Evolutionary conservation across 2,113 vertebrate genomes (phyloP), one percentile per base, ranked within the genome.

Genomic region (Chauna torquata): DNA sequence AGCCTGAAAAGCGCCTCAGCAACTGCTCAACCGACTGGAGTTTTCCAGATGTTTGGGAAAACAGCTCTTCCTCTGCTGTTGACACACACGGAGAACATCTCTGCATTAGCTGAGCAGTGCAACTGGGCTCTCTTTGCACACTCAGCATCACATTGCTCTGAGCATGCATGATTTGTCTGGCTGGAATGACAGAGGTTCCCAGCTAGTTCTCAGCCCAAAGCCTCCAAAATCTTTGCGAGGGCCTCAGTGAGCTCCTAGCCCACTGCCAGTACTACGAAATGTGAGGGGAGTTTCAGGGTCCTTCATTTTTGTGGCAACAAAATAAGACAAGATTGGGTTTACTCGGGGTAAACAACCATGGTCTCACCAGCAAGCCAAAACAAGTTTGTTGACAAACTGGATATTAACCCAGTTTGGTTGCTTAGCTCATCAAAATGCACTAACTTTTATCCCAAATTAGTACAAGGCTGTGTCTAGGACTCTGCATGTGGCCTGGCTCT

Each of bases 321-420:
- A 91, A 80, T 54, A 85, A 85, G 14, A 38, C 45, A 65, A 36
- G 58, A 74, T 20, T 38, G 24, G 38, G 44, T 95, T 92, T 95
- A 82, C 57, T 58, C 0, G 0, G 83, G 49, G 45, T 87, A 47
- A 88, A 47, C 82, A 66, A 47, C 66, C 32, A 4, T 80, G 45
- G 87, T 94, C 62, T 95, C 72, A 42, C 36, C 32, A 11, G 59
- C 94, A 49, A 89, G 96, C 90, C 69, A 66, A 81, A 95, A 93
- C 93, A 96, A 71, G 91, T 93, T 93, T 86, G 91, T 93, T 84
- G 96, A 92, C 94, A 94, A 90, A 90, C 94, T 97, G 92, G 92
- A 84, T 96, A 70, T 95, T 94, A 95, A 96, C 93, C 86, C 69
- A 89, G 90, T 96, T 94, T 91, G 70, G 84, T 92, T 65, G 80